Conservation (phyloP, 2,113 vertebrate species). For the Uria aalge region DNA sequence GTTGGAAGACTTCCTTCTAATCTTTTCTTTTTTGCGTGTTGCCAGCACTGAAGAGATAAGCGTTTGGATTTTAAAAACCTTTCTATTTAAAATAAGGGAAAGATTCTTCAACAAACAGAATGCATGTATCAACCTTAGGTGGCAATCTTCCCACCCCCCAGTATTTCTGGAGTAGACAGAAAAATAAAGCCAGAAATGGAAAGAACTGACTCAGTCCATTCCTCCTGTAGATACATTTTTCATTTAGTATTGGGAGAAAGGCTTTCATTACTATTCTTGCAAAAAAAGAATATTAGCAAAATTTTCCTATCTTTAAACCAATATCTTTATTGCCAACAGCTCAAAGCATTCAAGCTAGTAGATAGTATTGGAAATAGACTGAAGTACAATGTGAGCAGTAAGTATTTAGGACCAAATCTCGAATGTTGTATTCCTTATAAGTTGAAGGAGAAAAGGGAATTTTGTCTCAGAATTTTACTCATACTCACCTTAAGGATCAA, state of each 20-base stretch:
- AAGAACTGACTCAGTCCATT: neutral
- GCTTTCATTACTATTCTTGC: neutral
- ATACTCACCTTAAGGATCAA: neutral
- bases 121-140: neutral
- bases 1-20: neutral
- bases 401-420: neutral
- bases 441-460: neutral
- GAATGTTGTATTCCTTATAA: neutral
- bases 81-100: neutral
- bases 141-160: rapidly evolving
- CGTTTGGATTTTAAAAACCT: neutral
- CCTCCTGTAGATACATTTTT: neutral
- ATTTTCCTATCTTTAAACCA: neutral
- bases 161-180: neutral
- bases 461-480: neutral
- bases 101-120: neutral
- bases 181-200: neutral
- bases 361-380: neutral
- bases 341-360: neutral
- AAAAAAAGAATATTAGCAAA: neutral
- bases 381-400: neutral
- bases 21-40: neutral
- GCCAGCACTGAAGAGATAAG: neutral
- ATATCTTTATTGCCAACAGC: neutral
- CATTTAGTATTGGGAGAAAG: neutral